Conservation (phyloP, 2,797 vertebrate genomes). For the Parauchenoglanis punctatus region DNA sequence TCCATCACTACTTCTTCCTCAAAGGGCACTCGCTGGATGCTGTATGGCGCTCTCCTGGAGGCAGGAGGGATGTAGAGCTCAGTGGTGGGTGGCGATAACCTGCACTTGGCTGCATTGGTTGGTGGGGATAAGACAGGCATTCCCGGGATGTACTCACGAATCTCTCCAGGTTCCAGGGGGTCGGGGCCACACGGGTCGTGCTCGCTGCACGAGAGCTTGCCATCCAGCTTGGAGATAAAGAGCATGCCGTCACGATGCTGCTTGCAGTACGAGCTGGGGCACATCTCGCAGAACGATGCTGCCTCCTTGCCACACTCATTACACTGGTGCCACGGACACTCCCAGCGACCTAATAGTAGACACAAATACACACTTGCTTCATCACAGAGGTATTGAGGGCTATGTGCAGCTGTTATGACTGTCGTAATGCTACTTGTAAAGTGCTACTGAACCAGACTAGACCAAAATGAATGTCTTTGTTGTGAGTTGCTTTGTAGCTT, state of each 20-base stretch:
- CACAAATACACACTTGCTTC: background rate
- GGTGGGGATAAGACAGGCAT: slow-evolving; percentile 62
- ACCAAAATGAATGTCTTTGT: background rate
- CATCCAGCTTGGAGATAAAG: slow-evolving; percentile 97
- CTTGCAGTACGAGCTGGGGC: slow-evolving; percentile 95
- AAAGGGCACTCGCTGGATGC: slow-evolving; percentile 64
- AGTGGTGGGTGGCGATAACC: slow-evolving; percentile 28
- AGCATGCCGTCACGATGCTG: slow-evolving; percentile 95
- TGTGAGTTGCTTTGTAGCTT: background rate
- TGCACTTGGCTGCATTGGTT: slow-evolving; percentile 10
- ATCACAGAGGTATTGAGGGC: background rate
- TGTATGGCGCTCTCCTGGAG: slow-evolving; percentile 59
- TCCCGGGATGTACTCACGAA: slow-evolving; percentile 84
- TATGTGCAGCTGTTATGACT: background rate
- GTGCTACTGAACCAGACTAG: background rate
- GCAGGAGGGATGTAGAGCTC: slow-evolving; percentile 43
- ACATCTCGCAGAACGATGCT: slow-evolving; percentile 97
- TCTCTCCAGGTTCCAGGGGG: slow-evolving; percentile 95
- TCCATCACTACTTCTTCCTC: slow-evolving; percentile 62
- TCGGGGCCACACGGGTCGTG: slow-evolving; percentile 95
- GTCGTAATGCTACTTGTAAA: background rate
- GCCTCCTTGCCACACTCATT: slow-evolving; percentile 92
- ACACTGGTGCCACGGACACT: slow-evolving; percentile 99
- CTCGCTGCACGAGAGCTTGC: slow-evolving; percentile 93
- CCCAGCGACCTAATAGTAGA: slow-evolving; percentile 89